Base-by-base conservation (phyloP, 2,113 vertebrate genomes). In the Nesoenas mayeri region DNA sequence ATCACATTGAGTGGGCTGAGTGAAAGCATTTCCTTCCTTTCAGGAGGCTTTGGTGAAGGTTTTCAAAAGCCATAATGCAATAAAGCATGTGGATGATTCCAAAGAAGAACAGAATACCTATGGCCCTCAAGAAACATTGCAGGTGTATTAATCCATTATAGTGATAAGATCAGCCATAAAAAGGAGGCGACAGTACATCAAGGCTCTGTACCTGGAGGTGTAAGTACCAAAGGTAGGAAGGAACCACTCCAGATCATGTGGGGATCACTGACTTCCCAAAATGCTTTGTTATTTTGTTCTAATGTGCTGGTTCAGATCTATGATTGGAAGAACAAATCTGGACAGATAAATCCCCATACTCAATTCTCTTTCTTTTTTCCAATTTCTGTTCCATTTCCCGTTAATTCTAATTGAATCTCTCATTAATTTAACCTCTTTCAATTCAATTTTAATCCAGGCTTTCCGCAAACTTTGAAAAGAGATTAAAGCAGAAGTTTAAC, bases 121-220 rank as follows among this genome's bases (percentile, higher is more conserved):
- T 2, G 5, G 40, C 31, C 25, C 50, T 47, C 48, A 58, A 32
- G 58, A 73, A 83, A 48, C 1, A 1, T 32, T 73, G 42, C 28
- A 78, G 62, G 57, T 8, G 3, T 12, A 2, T 15, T 29, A 18
- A 57, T 8, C 17, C 21, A 15, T 8, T 42, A 21, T 0, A 66
- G 58, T 1, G 20, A 22, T 9, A 40, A 31, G 5, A 58, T 58
- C 50, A 56, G 9, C 36, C 58, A 5, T 40, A 42, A 21, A 89
- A 82, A 64, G 10, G 42, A 91, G 75, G 12, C 4, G 20, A 14
- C 2, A 28, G 4, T 18, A 15, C 28, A 66, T 56, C 31, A 12
- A 21, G 40, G n/a, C 25, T 38, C 11, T 16, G 6, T 31, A 32
- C 6, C 24, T 71, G 26, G n/a, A 89, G 28, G 1, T 0, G 1